These are phyloP conservation scores for Brachypteracias leptosomus DNA, from an alignment of 2,113 vertebrate species.

Conservation along the genomic window DNA sequence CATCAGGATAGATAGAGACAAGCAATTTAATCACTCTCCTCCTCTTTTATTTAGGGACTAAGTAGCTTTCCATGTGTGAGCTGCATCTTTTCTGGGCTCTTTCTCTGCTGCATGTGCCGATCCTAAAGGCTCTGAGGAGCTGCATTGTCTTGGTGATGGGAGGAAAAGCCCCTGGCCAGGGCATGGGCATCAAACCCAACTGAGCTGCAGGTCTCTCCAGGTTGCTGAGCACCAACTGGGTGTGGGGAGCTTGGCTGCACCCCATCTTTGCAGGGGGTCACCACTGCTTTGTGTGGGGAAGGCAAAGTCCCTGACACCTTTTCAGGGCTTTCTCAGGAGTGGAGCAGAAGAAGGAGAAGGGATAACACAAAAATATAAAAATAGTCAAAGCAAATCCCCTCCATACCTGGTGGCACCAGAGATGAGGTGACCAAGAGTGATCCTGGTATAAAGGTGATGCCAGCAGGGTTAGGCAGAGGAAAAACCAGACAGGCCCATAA, in stretches of 20 bases:
- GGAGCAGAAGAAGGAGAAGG: background rate
- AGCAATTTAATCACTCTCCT: background rate
- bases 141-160: background rate
- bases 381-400: background rate
- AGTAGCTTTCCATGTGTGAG: background rate
- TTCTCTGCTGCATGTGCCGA: background rate
- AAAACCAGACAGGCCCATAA: rapidly evolving
- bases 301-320: background rate
- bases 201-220: background rate
- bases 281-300: background rate
- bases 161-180: background rate
- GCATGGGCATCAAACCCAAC: rapidly evolving
- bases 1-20: background rate
- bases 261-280: background rate
- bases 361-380: background rate
- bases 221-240: background rate
- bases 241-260: background rate
- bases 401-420: rapidly evolving
- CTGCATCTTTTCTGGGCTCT: background rate
- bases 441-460: background rate
- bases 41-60: background rate
- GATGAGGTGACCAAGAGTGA: rapidly evolving
- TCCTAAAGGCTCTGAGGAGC: rapidly evolving
- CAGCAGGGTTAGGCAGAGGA: background rate
- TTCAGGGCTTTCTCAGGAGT: background rate